These are phyloP conservation scores for Perccottus glenii DNA, from an alignment of 2,113 vertebrate species.

Conservation along the genomic window DNA sequence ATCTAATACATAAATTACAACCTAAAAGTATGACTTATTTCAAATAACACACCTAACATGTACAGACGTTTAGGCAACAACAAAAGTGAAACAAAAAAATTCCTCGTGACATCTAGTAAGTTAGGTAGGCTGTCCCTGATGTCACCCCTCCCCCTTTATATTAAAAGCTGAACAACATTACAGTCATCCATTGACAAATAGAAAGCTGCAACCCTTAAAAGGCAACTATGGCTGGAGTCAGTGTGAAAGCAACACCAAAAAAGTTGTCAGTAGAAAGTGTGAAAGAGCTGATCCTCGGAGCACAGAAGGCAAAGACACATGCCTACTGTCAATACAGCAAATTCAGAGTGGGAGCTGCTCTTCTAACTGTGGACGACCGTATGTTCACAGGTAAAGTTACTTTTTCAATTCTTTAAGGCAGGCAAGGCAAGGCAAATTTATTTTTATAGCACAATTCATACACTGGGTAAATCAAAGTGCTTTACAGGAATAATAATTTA, in stretches of 20 bases:
- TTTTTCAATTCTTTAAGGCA: too few species aligned
- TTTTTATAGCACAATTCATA: too few species aligned
- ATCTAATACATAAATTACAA: too few species aligned
- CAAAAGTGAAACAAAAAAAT: not conserved
- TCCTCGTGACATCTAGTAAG: slow-evolving; percentile 4
- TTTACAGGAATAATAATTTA: too few species aligned
- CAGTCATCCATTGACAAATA: slow-evolving; percentile 23
- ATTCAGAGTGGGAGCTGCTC: slow-evolving; percentile 90
- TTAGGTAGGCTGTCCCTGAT: slow-evolving; percentile 60
- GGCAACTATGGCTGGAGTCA: slow-evolving; percentile 43
- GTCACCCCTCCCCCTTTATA: slow-evolving; percentile 22
- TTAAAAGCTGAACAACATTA: slow-evolving; percentile 38
- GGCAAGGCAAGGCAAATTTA: too few species aligned
- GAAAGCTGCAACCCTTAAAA: not conserved
- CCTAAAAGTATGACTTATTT: too few species aligned
- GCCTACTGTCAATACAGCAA: slow-evolving; percentile 94
- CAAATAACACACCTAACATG: not conserved
- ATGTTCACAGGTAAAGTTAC: slow-evolving; percentile 85
- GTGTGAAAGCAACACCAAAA: slow-evolving; percentile 4
- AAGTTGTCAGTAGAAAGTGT: slow-evolving; percentile 39
- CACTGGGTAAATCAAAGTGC: too few species aligned
- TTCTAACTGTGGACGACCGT: slow-evolving; percentile 78
- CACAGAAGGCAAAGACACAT: slow-evolving; percentile 80
- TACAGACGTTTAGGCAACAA: not conserved
- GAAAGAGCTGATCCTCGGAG: slow-evolving; percentile 58